Conservation (phyloP, 2,888 invertebrate species). For the Agonopterix heracliana region DNA sequence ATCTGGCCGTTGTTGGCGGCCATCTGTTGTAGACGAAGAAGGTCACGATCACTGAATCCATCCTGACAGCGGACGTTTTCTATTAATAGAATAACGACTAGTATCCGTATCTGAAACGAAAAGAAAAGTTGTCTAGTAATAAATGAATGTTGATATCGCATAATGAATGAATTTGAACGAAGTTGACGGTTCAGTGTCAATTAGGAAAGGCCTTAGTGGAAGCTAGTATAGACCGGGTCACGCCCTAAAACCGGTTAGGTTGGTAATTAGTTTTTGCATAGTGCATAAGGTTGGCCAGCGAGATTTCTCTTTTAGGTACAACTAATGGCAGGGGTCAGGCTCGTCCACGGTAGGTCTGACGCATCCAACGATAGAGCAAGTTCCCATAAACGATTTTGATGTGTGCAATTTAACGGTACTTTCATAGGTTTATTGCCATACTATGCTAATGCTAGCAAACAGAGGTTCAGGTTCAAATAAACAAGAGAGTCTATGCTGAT, state of each 20-base stretch:
- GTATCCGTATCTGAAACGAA: conserved; percentile 67
- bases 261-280: conserved; percentile 22
- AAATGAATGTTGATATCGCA: background rate
- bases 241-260: conserved; percentile 19
- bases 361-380: conserved; percentile 9
- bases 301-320: conserved; percentile 35
- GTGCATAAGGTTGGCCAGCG: conserved; percentile 10
- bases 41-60: conserved; percentile 54
- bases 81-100: conserved; percentile 54
- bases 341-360: conserved; percentile 13
- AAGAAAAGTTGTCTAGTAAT: conserved; percentile 13
- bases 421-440: conserved; percentile 9
- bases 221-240: background rate
- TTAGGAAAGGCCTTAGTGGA: background rate
- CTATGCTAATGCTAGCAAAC: no score
- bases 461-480: no score
- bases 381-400: conserved; percentile 16
- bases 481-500: no score
- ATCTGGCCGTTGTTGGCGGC: conserved; percentile 46
- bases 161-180: background rate
- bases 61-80: conserved; percentile 53
- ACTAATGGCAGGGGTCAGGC: conserved; percentile 18
- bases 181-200: background rate
- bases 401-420: conserved; percentile 13
- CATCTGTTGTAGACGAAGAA: conserved; percentile 52